phyloP scores from a whole-genome alignment of 2,797 vertebrate species.

The Fistularia tabacaria region DNA sequence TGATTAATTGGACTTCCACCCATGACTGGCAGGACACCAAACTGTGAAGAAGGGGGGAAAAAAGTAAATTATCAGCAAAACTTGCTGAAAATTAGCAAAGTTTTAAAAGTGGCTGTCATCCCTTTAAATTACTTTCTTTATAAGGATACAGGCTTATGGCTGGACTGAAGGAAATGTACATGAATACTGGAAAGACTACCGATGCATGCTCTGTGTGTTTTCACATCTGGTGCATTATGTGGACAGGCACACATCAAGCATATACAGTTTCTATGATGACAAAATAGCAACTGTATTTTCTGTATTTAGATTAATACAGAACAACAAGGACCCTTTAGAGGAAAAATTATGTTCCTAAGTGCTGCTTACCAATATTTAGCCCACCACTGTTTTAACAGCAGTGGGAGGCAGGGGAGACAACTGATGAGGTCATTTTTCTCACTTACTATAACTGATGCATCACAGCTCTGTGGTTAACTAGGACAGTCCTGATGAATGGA shows the following conservation, averaged over 20 bases:
- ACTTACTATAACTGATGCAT: constrained; percentile 46
- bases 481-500: constrained; percentile 44
- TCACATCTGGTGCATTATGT: background rate
- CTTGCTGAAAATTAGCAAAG: constrained; percentile 4
- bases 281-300: background rate
- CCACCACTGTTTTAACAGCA: constrained; percentile 26
- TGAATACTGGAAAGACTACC: constrained; percentile 12
- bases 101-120: too few species aligned
- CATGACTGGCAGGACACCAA: constrained; percentile 33
- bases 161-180: constrained; percentile 7
- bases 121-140: constrained; percentile 7
- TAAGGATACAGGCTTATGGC: constrained; percentile 9
- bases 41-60: constrained; percentile 34
- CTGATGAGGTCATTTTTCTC: constrained; percentile 57
- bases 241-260: background rate
- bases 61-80: constrained; percentile 3
- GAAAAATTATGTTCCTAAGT: too few species aligned
- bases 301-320: constrained; percentile 6
- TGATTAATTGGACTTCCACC: constrained; percentile 35
- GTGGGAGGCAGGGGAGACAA: constrained; percentile 20
- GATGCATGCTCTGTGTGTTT: constrained; percentile 5
- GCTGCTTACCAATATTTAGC: constrained; percentile 6
- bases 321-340: constrained; percentile 11
- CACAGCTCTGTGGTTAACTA: constrained; percentile 47
- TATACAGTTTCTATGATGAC: too few species aligned